phyloP scores from a whole-genome alignment of 2,797 vertebrate species.

The Tamandua tetradactyla region DNA sequence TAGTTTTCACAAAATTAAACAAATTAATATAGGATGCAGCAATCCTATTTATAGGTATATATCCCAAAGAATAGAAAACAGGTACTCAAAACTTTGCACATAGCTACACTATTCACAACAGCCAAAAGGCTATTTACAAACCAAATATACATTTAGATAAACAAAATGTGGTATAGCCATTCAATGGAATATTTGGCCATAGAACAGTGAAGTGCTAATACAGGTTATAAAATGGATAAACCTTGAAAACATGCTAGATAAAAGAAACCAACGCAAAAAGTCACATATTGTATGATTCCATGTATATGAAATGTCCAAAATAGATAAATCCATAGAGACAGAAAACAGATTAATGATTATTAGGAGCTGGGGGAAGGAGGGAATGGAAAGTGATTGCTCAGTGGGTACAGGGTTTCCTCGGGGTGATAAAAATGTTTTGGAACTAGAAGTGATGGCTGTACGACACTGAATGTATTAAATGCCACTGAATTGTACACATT shows the following conservation, averaged over 20 bases:
- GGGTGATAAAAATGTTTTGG: slow-evolving; percentile 41
- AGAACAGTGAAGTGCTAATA: background rate
- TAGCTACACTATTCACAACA: background rate
- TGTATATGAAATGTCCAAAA: slow-evolving; percentile 31
- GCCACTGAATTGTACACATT: background rate
- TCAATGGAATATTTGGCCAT: too few relatives aligned
- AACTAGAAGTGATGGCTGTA: background rate
- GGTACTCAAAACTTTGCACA: background rate
- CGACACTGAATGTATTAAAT: background rate
- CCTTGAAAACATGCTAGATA: slow-evolving; percentile 25
- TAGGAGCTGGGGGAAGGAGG: background rate
- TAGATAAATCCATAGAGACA: background rate
- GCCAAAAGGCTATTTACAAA: background rate
- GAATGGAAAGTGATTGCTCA: background rate
- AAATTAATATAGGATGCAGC: background rate
- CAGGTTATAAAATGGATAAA: background rate
- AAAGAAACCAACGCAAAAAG: slow-evolving; percentile 25
- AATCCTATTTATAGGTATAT: background rate
- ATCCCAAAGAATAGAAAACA: slow-evolving; percentile 1
- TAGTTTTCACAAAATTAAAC: slow-evolving; percentile 20
- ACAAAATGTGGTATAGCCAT: too few relatives aligned
- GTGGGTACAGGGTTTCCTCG: background rate
- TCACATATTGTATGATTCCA: background rate
- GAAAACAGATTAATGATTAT: background rate
- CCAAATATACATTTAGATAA: background rate